Evolutionary conservation across 2,113 vertebrate species (phyloP).

Genomic region (Dasyornis broadbenti): DNA sequence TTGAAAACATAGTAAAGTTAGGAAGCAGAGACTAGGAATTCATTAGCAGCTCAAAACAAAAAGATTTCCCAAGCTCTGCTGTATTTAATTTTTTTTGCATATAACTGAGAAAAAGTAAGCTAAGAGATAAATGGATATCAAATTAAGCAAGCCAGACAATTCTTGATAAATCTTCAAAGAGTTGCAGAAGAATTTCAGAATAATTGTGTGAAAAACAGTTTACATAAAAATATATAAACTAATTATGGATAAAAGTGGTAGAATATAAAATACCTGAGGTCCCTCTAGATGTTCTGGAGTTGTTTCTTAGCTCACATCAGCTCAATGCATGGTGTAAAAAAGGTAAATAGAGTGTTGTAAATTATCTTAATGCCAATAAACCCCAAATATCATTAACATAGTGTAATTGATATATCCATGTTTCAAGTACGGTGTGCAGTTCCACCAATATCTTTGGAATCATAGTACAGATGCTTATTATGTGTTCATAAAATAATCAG

Average conservation of each 20-base stretch:
- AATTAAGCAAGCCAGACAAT: not conserved
- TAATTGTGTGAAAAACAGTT: not conserved
- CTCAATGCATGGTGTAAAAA: not conserved
- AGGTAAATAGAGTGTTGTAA: not conserved
- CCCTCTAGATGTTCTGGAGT: not conserved
- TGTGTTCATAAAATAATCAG: not conserved
- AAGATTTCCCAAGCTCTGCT: not conserved
- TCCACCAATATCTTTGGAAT: not conserved
- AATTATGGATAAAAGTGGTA: not conserved
- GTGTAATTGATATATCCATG: not conserved
- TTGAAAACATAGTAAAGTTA: not conserved
- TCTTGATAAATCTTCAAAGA: not conserved
- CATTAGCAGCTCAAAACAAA: not conserved
- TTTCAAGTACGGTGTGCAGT: not conserved
- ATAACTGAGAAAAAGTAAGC: not conserved
- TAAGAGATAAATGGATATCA: not conserved
- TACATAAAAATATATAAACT: not conserved
- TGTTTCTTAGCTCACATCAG: not conserved
- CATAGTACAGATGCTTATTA: not conserved
- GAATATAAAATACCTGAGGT: not conserved
- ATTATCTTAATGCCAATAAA: not conserved
- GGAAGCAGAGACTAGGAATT: not conserved
- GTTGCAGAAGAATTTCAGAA: not conserved
- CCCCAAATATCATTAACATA: not conserved
- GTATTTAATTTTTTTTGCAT: not conserved